phyloP scores from a whole-genome alignment of 1,140 invertebrate genomes.

The Bacillus rossius region DNA sequence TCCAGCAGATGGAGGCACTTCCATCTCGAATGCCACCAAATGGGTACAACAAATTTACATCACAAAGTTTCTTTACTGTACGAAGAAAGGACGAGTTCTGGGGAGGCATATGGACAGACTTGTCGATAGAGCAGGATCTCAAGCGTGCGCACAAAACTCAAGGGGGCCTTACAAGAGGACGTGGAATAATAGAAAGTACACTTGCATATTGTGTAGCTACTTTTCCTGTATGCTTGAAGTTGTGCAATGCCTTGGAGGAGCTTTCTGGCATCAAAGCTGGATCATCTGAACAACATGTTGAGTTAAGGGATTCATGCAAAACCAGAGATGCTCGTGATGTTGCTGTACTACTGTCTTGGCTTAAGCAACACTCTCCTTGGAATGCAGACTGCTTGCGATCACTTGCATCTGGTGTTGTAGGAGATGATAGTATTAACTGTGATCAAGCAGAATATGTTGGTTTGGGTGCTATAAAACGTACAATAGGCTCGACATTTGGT shows the following conservation, averaged over 20 bases:
- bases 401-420: conserved; percentile 21
- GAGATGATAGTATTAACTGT: conserved; percentile 14
- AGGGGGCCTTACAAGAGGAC: conserved; percentile 34
- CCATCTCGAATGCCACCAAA: conserved; percentile 29
- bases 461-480: too few relatives aligned
- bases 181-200: conserved; percentile 35
- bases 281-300: conserved; percentile 40
- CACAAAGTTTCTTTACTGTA: conserved; percentile 35
- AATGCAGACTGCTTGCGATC: too few relatives aligned
- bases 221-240: conserved; percentile 27
- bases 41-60: conserved; percentile 37
- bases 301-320: conserved; percentile 34
- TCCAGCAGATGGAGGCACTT: conserved; percentile 40
- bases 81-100: conserved; percentile 39
- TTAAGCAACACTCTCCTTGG: neutral
- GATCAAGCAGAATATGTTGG: too few relatives aligned
- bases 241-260: too few relatives aligned
- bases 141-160: conserved; percentile 41
- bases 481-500: too few relatives aligned
- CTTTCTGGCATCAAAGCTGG: conserved; percentile 30
- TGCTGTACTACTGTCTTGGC: conserved; percentile 37
- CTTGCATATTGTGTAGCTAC: conserved; percentile 36
- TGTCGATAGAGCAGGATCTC: conserved; percentile 37
- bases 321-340: conserved; percentile 36
- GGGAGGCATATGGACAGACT: conserved; percentile 40